These are phyloP conservation scores for Bathynomus jamesi DNA, from an alignment of 1,140 invertebrate genomes.

Conservation along the genomic window DNA sequence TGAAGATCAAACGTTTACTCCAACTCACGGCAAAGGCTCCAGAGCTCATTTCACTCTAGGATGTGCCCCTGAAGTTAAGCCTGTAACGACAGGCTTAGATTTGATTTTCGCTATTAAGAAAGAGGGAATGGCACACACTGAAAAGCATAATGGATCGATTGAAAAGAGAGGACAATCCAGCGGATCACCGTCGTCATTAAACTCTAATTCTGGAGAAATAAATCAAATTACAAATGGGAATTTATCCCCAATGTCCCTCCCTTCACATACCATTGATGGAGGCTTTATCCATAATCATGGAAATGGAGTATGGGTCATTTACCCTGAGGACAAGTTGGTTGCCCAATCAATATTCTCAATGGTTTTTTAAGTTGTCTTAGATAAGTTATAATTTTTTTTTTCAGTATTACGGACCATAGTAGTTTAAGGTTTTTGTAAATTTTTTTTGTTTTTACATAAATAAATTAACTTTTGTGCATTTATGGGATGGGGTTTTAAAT, in stretches of 20 bases:
- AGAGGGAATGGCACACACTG: no score
- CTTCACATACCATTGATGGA: no score
- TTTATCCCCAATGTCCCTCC: no score
- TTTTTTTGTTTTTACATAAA: no score
- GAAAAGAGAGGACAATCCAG: no score
- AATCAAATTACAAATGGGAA: background rate
- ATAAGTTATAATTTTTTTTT: no score
- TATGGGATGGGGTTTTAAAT: no score
- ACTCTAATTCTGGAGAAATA: background rate
- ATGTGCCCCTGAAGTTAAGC: conserved; percentile 24
- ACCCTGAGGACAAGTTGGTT: conserved; percentile 20
- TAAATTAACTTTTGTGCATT: no score
- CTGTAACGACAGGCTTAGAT: conserved; percentile 38
- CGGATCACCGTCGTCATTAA: background rate
- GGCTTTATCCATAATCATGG: conserved; percentile 25
- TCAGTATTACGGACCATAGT: no score
- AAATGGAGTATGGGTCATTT: conserved; percentile 33
- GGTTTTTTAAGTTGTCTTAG: no score
- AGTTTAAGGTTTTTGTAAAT: no score
- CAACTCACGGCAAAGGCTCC: conserved; percentile 29
- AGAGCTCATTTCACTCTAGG: conserved; percentile 38
- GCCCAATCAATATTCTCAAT: conserved; percentile 30
- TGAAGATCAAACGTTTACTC: conserved; percentile 16
- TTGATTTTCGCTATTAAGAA: conserved; percentile 22
- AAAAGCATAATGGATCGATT: no score